phyloP scores from a whole-genome alignment of 2,888 invertebrate species.

The Portevinia maculata region DNA sequence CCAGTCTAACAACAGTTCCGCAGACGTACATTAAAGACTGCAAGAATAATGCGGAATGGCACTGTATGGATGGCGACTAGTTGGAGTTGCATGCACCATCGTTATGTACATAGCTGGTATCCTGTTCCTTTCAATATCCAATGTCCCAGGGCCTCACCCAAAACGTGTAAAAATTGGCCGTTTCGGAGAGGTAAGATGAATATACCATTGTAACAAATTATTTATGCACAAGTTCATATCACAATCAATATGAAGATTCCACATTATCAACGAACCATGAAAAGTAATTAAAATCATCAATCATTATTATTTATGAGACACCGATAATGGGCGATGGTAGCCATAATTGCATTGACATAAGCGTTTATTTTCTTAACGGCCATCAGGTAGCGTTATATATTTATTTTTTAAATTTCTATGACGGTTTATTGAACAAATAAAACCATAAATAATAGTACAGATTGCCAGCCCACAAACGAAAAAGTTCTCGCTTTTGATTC shows the following conservation, averaged over 20 bases:
- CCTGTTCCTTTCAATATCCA: constrained; percentile 82
- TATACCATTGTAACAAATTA: neutral
- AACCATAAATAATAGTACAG: no score
- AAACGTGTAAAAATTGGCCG: constrained; percentile 80
- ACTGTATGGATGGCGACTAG: constrained; percentile 83
- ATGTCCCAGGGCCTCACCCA: constrained; percentile 81
- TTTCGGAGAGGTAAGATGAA: constrained; percentile 79
- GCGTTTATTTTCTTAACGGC: neutral
- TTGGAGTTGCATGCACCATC: constrained; percentile 82
- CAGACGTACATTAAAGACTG: constrained; percentile 68
- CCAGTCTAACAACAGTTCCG: constrained; percentile 59
- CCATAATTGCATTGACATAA: no score
- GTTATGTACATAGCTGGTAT: constrained; percentile 82
- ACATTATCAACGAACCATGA: neutral
- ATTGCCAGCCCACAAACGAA: no score
- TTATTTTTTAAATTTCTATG: no score
- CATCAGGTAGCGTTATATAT: no score
- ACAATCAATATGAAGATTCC: neutral
- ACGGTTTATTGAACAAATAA: no score
- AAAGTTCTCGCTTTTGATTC: no score
- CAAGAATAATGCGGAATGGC: constrained; percentile 79
- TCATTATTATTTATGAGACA: no score
- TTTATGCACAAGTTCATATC: neutral
- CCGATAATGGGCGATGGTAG: no score
- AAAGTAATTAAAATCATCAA: neutral